These are phyloP conservation scores for Orgyia antiqua DNA, from an alignment of 2,888 invertebrate species.

Conservation along the genomic window DNA sequence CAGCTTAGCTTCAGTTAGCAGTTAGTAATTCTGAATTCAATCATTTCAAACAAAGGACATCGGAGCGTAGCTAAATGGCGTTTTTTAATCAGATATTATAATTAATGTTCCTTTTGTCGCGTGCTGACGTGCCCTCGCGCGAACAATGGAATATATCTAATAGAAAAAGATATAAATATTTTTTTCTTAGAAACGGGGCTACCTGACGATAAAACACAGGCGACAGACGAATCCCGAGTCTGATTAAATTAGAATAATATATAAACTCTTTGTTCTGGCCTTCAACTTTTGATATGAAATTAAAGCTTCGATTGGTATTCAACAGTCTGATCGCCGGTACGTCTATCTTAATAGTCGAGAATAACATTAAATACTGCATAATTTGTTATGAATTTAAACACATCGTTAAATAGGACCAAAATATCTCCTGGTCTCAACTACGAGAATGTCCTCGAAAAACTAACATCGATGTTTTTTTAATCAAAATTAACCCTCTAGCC, in stretches of 20 bases:
- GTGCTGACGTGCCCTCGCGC: constrained; percentile 75
- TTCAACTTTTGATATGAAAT: constrained; percentile 29
- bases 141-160: constrained; percentile 76
- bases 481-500: constrained; percentile 62
- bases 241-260: constrained; percentile 71
- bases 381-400: no score
- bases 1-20: constrained; percentile 36
- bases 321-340: constrained; percentile 13
- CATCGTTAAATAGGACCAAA: no score
- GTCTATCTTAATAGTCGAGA: neutral
- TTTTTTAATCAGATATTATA: constrained; percentile 80
- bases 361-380: no score
- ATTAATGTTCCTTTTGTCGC: constrained; percentile 79
- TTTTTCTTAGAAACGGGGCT: constrained; percentile 72
- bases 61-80: constrained; percentile 72
- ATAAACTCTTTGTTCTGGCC: constrained; percentile 50
- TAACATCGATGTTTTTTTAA: constrained; percentile 68
- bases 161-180: constrained; percentile 75
- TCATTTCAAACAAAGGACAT: constrained; percentile 74
- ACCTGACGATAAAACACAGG: constrained; percentile 74
- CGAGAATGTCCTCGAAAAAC: constrained; percentile 53
- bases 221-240: constrained; percentile 56
- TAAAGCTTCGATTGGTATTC: constrained; percentile 26
- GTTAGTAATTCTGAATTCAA: constrained; percentile 67
- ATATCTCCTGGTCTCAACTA: no score